Conservation (phyloP, 2,888 invertebrate genomes). For the Ophion slaviceki region DNA sequence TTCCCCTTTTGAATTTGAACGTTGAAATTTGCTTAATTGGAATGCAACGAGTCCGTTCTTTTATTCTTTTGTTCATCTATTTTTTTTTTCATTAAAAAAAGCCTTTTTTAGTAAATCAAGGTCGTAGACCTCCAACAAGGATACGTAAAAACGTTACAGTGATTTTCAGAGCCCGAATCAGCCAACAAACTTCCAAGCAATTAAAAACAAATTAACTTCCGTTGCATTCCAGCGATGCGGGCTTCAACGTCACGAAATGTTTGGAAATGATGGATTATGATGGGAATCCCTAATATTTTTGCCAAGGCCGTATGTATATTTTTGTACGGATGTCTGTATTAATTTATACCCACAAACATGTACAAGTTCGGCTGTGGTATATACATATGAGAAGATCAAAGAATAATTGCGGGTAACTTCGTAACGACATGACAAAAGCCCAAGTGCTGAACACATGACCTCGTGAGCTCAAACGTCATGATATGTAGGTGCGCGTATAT, state of each 20-base stretch:
- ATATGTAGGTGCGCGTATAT: neutral
- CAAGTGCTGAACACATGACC: slow-evolving; percentile 54
- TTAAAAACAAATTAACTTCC: neutral
- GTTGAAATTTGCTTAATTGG: neutral
- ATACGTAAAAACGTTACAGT: neutral
- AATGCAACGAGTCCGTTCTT: neutral
- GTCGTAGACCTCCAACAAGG: too few species aligned
- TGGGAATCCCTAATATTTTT: neutral
- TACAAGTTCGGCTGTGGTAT: neutral
- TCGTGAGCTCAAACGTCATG: slow-evolving; percentile 33
- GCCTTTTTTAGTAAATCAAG: too few species aligned
- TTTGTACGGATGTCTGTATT: neutral
- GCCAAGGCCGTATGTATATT: neutral
- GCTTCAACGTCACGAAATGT: neutral
- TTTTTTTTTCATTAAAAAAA: too few species aligned
- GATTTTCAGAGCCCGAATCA: neutral
- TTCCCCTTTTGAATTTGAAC: neutral
- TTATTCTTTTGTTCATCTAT: too few species aligned
- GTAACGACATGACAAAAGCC: slow-evolving; percentile 48
- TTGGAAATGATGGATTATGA: neutral
- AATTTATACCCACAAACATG: neutral
- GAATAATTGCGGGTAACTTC: slow-evolving; percentile 46
- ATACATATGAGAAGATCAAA: slow-evolving; percentile 38
- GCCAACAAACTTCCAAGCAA: neutral
- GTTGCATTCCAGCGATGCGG: neutral